Percentiles rank a stretch among this genome's conserved stretches.
Evolutionary conservation across 2,113 vertebrate species (phyloP).

Genomic region (Ursus arctos): DNA sequence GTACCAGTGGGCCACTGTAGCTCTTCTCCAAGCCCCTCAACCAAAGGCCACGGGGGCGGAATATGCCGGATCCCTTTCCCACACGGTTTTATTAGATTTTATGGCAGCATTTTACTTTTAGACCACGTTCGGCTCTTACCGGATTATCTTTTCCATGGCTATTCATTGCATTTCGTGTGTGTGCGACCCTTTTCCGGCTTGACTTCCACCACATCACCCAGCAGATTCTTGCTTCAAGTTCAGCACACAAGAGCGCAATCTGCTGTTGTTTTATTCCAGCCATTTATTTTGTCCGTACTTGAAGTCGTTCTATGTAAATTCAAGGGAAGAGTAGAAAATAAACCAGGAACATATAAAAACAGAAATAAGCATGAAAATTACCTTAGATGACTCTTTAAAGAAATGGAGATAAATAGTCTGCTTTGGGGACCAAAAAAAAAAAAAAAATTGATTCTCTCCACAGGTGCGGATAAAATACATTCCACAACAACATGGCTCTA

Average conservation of each 20-base stretch:
- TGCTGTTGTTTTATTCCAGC: slow-evolving; percentile 36
- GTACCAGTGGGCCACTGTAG: neutral
- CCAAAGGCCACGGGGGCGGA: neutral
- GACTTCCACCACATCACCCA: neutral
- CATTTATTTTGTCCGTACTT: too few species aligned
- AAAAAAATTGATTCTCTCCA: neutral
- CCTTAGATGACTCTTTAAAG: slow-evolving; percentile 44
- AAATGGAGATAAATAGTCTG: slow-evolving; percentile 60
- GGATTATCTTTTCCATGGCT: neutral
- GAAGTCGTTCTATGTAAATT: slow-evolving; percentile 46
- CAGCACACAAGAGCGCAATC: neutral
- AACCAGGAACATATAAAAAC: slow-evolving; percentile 48
- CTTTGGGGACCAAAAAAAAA: neutral
- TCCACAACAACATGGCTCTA: slow-evolving; percentile 25
- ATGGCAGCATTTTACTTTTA: neutral
- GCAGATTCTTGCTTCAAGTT: slow-evolving; percentile 7
- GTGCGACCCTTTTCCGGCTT: neutral
- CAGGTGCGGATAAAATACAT: neutral
- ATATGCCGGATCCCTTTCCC: neutral
- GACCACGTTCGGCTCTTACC: neutral
- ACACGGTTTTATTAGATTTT: neutral
- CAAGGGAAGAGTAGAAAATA: slow-evolving; percentile 35
- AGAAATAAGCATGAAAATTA: slow-evolving; percentile 36
- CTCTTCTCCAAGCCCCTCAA: neutral
- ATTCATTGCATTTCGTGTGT: neutral